A percentile compares a stretch with the other conserved stretches of the same genome.
phyloP scores from a whole-genome alignment of 2,113 vertebrate species.

The Silurus meridionalis region DNA sequence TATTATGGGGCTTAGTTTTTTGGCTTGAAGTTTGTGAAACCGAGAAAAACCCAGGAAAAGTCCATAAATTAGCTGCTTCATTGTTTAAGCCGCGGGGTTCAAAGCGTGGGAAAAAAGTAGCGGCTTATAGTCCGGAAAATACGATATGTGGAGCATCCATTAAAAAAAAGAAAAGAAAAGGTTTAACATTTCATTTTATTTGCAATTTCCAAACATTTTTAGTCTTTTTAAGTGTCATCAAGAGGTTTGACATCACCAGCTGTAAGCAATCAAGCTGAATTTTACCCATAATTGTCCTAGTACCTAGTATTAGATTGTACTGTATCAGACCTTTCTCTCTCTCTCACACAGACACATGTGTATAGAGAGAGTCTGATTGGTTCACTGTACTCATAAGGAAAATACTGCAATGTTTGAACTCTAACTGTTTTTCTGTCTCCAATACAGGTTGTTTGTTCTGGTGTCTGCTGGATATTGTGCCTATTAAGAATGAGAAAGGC shows the following conservation, averaged over 20 bases:
- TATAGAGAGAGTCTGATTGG: neutral
- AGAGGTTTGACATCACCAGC: conserved; percentile 45
- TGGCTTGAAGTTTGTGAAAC: too few species aligned
- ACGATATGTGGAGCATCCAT: neutral
- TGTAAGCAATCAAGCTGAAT: conserved; percentile 49
- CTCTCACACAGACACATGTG: conserved; percentile 6
- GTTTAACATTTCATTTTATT: neutral
- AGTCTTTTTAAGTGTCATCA: conserved; percentile 32
- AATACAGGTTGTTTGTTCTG: conserved; percentile 87
- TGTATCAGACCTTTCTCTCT: conserved; percentile 38
- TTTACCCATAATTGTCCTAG: conserved; percentile 31
- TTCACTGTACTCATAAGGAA: neutral
- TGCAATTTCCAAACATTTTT: conserved; percentile 25
- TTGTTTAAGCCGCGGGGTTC: too few species aligned
- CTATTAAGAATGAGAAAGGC: conserved; percentile 98
- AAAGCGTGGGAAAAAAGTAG: too few species aligned
- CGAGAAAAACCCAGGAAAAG: too few species aligned
- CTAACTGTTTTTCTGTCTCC: neutral
- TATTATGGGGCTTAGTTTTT: too few species aligned
- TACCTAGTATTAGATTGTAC: conserved; percentile 25
- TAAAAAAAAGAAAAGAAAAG: neutral
- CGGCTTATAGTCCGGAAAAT: too few species aligned
- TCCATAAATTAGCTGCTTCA: too few species aligned
- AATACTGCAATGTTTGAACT: neutral
- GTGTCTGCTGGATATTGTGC: conserved; percentile 96